Evolutionary conservation across 2,888 invertebrate species (phyloP).

Genomic region (Oxystoma pomonae): DNA sequence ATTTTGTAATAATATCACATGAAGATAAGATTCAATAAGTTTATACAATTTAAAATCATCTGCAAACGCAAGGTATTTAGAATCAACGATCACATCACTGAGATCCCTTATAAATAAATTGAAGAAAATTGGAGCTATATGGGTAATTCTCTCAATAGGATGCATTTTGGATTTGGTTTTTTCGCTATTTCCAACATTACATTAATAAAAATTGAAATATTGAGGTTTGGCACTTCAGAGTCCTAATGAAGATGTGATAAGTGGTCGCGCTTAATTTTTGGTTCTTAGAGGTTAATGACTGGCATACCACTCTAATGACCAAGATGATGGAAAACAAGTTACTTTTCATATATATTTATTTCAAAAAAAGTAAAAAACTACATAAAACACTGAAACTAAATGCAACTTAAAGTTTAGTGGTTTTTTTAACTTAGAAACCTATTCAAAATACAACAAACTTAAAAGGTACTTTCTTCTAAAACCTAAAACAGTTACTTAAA

Average conservation of each 20-base stretch:
- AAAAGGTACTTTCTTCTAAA: too few species aligned
- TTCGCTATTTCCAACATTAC: not conserved
- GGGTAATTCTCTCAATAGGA: not conserved
- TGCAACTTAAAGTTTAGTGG: not conserved
- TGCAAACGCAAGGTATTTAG: too few species aligned
- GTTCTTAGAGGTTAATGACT: not conserved
- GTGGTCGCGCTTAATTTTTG: not conserved
- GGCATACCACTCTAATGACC: not conserved
- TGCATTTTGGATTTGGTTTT: not conserved
- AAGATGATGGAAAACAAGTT: not conserved
- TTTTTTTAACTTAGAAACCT: not conserved
- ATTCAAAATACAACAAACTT: too few species aligned
- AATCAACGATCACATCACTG: too few species aligned
- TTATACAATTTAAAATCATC: too few species aligned
- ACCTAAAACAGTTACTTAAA: not conserved
- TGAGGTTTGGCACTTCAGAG: not conserved
- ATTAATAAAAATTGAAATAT: not conserved
- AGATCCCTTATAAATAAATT: too few species aligned
- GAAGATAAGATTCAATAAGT: too few species aligned
- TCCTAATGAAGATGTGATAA: not conserved
- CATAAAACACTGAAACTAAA: not conserved
- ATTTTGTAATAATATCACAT: too few species aligned
- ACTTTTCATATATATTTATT: not conserved
- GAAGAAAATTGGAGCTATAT: too few species aligned
- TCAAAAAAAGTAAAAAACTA: not conserved